phyloP scores from a whole-genome alignment of 2,797 vertebrate species.

The Crocodylus rhombifer region DNA sequence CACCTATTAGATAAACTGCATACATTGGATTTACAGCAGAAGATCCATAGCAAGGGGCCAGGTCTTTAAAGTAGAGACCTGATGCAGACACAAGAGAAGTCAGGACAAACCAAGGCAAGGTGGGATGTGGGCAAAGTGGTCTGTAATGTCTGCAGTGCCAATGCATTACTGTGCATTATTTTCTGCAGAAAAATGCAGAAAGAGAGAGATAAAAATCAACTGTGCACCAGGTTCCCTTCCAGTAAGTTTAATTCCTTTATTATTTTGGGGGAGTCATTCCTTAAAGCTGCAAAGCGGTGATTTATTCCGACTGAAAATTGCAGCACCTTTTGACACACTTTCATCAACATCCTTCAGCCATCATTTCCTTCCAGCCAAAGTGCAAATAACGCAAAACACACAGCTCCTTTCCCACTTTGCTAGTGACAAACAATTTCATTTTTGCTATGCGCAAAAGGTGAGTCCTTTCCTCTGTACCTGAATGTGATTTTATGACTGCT shows the following conservation, averaged over 20 bases:
- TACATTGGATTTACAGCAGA: background rate
- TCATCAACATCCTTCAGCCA: conserved; percentile 69
- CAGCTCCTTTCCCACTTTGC: conserved; percentile 32
- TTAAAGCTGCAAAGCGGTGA: conserved; percentile 61
- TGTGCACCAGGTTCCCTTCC: conserved; percentile 36
- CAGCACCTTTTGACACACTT: conserved; percentile 16
- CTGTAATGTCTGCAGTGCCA: background rate
- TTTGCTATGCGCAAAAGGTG: conserved; percentile 32
- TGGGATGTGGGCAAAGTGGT: background rate
- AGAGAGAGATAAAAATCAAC: conserved; percentile 34
- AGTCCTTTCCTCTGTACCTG: conserved; percentile 30
- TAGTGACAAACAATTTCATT: conserved; percentile 40
- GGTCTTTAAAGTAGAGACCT: background rate
- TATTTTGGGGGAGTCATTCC: conserved; percentile 54
- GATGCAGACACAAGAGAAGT: background rate
- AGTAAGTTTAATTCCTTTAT: conserved; percentile 71
- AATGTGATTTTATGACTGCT: background rate
- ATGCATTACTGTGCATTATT: background rate
- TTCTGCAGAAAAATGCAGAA: background rate
- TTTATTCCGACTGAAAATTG: conserved; percentile 56
- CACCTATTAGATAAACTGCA: background rate
- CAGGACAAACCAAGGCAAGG: background rate
- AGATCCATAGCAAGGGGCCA: background rate
- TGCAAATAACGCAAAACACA: conserved; percentile 37
- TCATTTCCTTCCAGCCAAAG: conserved; percentile 52